Conservation (phyloP, 2,113 vertebrate species). For the Tupaia chinensis region DNA sequence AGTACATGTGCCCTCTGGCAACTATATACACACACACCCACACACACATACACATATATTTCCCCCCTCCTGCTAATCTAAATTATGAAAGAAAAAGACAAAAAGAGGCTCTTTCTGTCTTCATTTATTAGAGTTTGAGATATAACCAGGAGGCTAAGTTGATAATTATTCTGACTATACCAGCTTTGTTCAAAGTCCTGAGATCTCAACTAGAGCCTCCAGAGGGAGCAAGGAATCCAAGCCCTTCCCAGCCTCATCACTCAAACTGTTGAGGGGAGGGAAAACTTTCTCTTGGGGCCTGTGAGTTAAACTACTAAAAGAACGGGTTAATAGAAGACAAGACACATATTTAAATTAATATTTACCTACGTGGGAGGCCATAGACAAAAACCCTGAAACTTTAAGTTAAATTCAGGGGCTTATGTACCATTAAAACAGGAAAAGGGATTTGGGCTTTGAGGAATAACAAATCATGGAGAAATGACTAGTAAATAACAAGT, state of each 20-base stretch:
- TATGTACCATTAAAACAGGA: background rate
- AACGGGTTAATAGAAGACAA: background rate
- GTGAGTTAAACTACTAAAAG: background rate
- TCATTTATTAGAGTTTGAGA: background rate
- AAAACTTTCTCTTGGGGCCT: background rate
- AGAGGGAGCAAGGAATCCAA: background rate
- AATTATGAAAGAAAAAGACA: background rate
- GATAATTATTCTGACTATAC: constrained; percentile 7
- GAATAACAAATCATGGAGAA: background rate
- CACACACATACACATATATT: too few species aligned
- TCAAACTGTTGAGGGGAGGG: background rate
- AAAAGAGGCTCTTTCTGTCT: background rate
- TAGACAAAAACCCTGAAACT: background rate
- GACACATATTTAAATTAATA: background rate
- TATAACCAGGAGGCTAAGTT: background rate
- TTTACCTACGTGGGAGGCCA: background rate
- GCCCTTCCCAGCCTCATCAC: background rate
- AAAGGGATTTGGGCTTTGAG: background rate
- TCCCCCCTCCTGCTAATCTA: background rate
- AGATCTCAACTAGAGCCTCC: background rate
- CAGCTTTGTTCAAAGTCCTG: background rate
- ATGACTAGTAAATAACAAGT: background rate
- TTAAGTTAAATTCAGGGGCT: background rate
- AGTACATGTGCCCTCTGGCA: too few species aligned
- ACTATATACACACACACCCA: too few species aligned